Percentiles rank a stretch among this genome's conserved stretches.
phyloP scores from a whole-genome alignment of 2,888 invertebrate genomes.

The Ametastegia equiseti region DNA sequence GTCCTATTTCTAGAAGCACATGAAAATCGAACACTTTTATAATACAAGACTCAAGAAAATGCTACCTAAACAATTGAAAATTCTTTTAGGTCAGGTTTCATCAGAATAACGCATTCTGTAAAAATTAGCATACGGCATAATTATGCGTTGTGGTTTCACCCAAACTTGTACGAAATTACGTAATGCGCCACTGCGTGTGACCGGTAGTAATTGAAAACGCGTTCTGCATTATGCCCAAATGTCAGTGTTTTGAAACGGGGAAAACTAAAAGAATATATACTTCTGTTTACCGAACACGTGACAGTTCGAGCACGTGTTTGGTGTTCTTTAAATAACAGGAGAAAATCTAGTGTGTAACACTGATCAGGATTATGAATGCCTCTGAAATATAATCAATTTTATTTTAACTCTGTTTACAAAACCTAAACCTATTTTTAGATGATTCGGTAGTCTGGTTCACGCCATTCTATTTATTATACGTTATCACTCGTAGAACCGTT shows the following conservation, averaged over 20 bases:
- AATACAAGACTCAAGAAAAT: slow-evolving; percentile 2
- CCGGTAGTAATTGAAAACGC: background rate
- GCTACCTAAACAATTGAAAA: too few relatives aligned
- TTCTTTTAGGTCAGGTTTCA: background rate
- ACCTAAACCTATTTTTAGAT: slow-evolving; percentile 8
- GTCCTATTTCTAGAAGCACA: background rate
- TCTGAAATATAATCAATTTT: background rate
- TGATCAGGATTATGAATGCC: background rate
- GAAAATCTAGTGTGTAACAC: background rate
- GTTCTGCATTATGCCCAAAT: background rate
- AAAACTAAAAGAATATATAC: background rate
- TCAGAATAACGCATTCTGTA: too few relatives aligned
- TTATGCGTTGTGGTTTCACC: background rate
- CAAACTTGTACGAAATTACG: background rate
- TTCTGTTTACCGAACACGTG: slow-evolving; percentile 16
- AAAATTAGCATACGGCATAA: too few relatives aligned
- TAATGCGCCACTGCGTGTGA: background rate
- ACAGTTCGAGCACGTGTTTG: slow-evolving; percentile 35
- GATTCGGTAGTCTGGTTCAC: background rate
- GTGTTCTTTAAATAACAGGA: background rate
- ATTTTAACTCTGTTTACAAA: background rate
- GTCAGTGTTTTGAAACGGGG: background rate
- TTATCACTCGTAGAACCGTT: background rate
- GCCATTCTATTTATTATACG: background rate
- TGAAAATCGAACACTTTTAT: background rate